A percentile compares a stretch with the other conserved stretches of the same genome.
Evolutionary conservation across 2,888 invertebrate genomes (phyloP).

Genomic region (Tachina lurida): DNA sequence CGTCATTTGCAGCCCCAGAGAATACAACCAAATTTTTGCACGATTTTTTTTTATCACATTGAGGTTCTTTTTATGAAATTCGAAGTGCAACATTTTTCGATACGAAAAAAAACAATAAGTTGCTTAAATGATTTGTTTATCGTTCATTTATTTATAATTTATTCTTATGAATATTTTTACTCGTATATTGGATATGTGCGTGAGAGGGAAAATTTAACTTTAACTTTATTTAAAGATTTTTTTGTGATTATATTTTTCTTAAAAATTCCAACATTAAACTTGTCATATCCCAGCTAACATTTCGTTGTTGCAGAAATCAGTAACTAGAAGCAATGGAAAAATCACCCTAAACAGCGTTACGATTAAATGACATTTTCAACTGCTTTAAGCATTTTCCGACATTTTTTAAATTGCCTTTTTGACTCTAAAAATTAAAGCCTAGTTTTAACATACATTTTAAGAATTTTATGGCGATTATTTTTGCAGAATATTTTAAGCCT

Average conservation of each 20-base stretch:
- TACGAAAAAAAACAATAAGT: constrained; percentile 36
- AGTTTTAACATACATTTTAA: too few relatives aligned
- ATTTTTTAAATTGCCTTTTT: too few relatives aligned
- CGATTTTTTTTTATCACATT: constrained; percentile 23
- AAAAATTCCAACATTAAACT: constrained; percentile 6
- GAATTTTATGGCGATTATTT: too few relatives aligned
- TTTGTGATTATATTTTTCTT: constrained; percentile 19
- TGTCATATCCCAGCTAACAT: constrained; percentile 5
- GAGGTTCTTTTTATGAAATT: constrained; percentile 26
- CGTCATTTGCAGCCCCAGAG: constrained; percentile 9
- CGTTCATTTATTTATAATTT: constrained; percentile 22
- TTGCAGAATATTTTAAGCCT: too few relatives aligned
- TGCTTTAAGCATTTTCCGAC: too few relatives aligned
- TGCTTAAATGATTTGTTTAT: constrained; percentile 60
- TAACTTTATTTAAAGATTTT: constrained; percentile 27
- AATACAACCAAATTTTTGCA: constrained; percentile 10
- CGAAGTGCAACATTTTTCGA: constrained; percentile 33
- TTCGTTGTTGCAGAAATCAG: background rate
- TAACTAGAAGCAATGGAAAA: background rate
- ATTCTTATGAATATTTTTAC: background rate
- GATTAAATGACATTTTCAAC: too few relatives aligned
- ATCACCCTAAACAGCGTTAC: too few relatives aligned
- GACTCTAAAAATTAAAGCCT: too few relatives aligned
- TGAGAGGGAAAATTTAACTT: constrained; percentile 30
- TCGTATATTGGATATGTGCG: background rate